A percentile compares a stretch with the other conserved stretches of the same genome.
These are phyloP conservation scores for Struthio camelus DNA, from an alignment of 2,113 vertebrate genomes.

Conservation along the genomic window DNA sequence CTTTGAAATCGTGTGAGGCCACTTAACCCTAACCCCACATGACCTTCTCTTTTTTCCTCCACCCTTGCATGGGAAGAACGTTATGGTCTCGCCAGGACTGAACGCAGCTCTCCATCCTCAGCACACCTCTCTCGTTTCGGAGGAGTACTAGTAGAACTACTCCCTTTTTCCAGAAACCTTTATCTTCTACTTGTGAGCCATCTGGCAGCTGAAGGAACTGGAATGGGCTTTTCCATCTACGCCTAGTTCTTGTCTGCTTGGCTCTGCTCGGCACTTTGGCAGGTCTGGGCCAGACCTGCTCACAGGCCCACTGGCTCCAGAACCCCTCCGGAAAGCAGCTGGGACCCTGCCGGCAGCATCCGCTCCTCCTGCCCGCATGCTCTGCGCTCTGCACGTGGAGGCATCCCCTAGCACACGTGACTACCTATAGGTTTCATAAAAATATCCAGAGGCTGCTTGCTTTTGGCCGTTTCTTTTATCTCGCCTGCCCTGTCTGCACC, in stretches of 20 bases:
- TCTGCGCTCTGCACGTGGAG: not conserved
- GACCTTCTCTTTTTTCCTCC: no score
- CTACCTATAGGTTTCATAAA: not conserved
- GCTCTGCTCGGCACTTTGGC: accelerated
- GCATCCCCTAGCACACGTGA: not conserved
- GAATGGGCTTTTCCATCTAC: accelerated
- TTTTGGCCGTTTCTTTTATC: not conserved
- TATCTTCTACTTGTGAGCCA: not conserved
- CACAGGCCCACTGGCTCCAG: not conserved
- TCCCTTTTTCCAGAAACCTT: not conserved
- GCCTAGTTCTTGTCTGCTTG: no score
- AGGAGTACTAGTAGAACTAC: not conserved
- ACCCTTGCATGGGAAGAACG: not conserved
- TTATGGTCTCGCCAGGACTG: not conserved
- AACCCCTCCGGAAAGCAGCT: not conserved
- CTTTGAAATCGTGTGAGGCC: not conserved
- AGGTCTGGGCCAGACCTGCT: not conserved
- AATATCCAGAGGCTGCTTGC: not conserved
- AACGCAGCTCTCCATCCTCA: not conserved
- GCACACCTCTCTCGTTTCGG: not conserved
- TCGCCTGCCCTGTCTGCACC: not conserved
- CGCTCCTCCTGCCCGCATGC: not conserved
- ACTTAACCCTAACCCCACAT: accelerated
- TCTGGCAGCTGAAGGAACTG: not conserved
- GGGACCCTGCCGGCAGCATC: not conserved